These are phyloP conservation scores for Clarias laeviceps DNA, from an alignment of 2,797 vertebrate species.

Conservation along the genomic window DNA sequence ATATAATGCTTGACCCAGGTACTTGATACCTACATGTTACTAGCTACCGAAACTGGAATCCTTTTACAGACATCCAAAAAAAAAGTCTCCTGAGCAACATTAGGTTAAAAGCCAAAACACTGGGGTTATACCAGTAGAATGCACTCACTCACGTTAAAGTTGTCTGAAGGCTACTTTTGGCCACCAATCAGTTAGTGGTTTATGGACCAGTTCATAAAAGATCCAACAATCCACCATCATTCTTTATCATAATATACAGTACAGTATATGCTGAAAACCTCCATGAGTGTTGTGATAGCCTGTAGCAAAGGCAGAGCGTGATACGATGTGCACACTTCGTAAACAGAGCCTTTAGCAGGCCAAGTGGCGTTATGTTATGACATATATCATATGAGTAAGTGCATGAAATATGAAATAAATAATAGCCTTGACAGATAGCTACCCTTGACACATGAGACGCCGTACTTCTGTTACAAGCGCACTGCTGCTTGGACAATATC, in stretches of 20 bases:
- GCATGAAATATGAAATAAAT: conserved; percentile 43
- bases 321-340: conserved; percentile 32
- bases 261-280: background rate
- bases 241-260: background rate
- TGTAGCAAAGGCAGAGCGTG: conserved; percentile 24
- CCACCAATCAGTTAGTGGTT: background rate
- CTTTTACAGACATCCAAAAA: conserved; percentile 9
- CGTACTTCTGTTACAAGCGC: conserved; percentile 61
- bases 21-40: conserved; percentile 6
- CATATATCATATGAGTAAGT: conserved; percentile 21
- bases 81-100: conserved; percentile 20
- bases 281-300: background rate
- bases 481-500: conserved; percentile 54
- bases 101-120: background rate
- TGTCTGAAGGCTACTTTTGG: background rate
- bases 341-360: background rate
- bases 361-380: conserved; percentile 34
- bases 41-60: conserved; percentile 27
- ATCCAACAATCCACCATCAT: conserved; percentile 19
- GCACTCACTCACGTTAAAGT: background rate
- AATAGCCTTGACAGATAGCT: conserved; percentile 53
- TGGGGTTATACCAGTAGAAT: conserved; percentile 8
- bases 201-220: background rate
- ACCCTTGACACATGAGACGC: conserved; percentile 52
- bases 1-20: conserved; percentile 12